Conservation (phyloP, 37 sponge, comb jelly and placozoan species). For the Halisarca cf. caerulea region DNA sequence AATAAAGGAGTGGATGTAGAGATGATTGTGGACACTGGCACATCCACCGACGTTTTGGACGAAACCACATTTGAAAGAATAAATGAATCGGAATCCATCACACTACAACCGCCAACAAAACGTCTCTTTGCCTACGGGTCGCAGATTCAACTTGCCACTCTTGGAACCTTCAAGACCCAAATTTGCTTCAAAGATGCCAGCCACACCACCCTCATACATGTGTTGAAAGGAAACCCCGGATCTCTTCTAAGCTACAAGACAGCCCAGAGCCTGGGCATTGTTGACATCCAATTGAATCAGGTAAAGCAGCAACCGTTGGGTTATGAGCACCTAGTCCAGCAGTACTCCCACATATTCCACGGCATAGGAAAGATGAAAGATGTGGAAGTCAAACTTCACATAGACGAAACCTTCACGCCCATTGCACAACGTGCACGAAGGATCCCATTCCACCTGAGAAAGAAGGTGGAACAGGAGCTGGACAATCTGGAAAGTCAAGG, state of each 20-base stretch:
- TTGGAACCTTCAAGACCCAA: background rate
- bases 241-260: constrained; percentile 47
- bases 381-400: constrained; percentile 46
- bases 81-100: too few species aligned
- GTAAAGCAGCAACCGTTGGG: background rate
- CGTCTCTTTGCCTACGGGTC: background rate
- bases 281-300: constrained; percentile 23
- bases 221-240: constrained; percentile 34
- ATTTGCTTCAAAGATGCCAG: background rate
- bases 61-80: too few species aligned
- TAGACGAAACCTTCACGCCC: constrained; percentile 32
- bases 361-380: constrained; percentile 49
- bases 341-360: constrained; percentile 38
- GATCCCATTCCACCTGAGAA: constrained; percentile 50
- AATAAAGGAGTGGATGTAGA: too few species aligned
- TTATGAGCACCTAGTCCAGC: background rate
- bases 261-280: constrained; percentile 30
- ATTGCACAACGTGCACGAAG: constrained; percentile 40
- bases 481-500: constrained; percentile 25
- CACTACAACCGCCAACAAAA: background rate
- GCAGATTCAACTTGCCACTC: background rate
- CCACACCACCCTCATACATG: background rate
- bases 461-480: constrained; percentile 53
- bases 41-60: too few species aligned
- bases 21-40: too few species aligned